A percentile compares a stretch with the other conserved stretches of the same genome.
Conservation (phyloP, 2,888 invertebrate genomes). For the Drosophila rubida region DNA sequence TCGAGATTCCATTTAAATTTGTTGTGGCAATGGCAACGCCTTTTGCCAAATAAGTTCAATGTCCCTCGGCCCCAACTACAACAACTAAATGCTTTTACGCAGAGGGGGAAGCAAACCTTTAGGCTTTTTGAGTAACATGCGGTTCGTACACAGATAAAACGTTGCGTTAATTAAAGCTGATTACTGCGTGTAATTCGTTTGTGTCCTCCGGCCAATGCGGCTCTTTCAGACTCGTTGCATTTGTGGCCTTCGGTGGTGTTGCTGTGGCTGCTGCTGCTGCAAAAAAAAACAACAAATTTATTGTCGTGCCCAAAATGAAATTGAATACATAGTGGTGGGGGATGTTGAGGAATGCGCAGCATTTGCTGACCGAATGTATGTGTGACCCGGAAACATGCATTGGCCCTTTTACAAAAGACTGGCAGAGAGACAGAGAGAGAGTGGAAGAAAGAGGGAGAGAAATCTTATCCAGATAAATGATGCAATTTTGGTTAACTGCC, state of each 20-base stretch:
- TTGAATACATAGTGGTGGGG: slow-evolving; percentile 46
- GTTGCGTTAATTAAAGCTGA: slow-evolving; percentile 76
- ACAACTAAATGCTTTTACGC: slow-evolving; percentile 2
- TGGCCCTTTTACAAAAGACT: slow-evolving; percentile 20
- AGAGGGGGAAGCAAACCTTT: slow-evolving; percentile 33
- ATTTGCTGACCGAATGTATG: slow-evolving; percentile 46
- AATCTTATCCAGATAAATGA: slow-evolving; percentile 72
- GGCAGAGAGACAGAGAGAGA: background rate
- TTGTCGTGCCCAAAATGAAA: slow-evolving; percentile 57
- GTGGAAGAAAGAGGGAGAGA: slow-evolving; percentile 32
- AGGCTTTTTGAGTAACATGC: slow-evolving; percentile 15
- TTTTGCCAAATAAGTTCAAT: slow-evolving; percentile 72
- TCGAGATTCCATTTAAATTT: slow-evolving; percentile 61
- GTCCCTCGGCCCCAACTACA: slow-evolving; percentile 41
- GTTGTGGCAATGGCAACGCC: slow-evolving; percentile 50
- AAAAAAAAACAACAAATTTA: slow-evolving; percentile 49
- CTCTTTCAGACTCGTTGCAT: slow-evolving; percentile 57
- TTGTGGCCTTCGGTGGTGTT: slow-evolving; percentile 47
- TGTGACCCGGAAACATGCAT: slow-evolving; percentile 65
- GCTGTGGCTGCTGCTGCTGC: slow-evolving; percentile 33
- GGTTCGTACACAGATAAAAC: slow-evolving; percentile 59
- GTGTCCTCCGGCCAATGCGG: slow-evolving; percentile 59
- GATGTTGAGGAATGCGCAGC: slow-evolving; percentile 29
- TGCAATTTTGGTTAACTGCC: slow-evolving; percentile 59
- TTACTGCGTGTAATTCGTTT: slow-evolving; percentile 74